These are phyloP conservation scores for Cyrtonyx montezumae DNA, from an alignment of 2,113 vertebrate species.

Conservation along the genomic window DNA sequence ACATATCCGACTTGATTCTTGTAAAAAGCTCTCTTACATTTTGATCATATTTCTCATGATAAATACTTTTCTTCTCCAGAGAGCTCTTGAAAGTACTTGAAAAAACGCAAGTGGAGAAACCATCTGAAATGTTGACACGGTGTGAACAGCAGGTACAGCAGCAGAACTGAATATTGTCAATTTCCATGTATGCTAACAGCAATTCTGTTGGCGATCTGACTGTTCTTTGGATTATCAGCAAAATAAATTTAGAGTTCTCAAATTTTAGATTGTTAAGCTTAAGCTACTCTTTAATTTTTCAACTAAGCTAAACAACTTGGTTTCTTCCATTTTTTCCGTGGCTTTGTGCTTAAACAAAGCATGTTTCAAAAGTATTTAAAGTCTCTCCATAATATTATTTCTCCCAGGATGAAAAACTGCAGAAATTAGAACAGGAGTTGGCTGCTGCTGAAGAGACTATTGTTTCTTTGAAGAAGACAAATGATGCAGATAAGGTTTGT, in stretches of 20 bases:
- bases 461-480: constrained; percentile 83
- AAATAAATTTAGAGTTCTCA: neutral
- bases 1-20: neutral
- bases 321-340: neutral
- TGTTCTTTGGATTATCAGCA: neutral
- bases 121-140: constrained; percentile 76
- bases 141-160: constrained; percentile 86
- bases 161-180: neutral
- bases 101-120: constrained; percentile 83
- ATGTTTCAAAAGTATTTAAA: neutral
- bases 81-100: constrained; percentile 86
- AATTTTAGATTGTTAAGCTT: neutral
- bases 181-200: neutral
- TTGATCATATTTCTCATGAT: neutral
- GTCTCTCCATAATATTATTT: neutral
- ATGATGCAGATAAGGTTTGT: constrained; percentile 86
- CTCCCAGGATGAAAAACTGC: constrained; percentile 76
- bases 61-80: constrained; percentile 72
- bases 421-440: constrained; percentile 79
- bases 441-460: constrained; percentile 75
- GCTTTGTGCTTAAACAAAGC: neutral
- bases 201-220: neutral
- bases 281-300: constrained; percentile 7
- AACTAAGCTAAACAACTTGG: neutral
- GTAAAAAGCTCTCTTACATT: neutral